Conservation (phyloP, 2,797 vertebrate genomes). For the Xerus rutilus region DNA sequence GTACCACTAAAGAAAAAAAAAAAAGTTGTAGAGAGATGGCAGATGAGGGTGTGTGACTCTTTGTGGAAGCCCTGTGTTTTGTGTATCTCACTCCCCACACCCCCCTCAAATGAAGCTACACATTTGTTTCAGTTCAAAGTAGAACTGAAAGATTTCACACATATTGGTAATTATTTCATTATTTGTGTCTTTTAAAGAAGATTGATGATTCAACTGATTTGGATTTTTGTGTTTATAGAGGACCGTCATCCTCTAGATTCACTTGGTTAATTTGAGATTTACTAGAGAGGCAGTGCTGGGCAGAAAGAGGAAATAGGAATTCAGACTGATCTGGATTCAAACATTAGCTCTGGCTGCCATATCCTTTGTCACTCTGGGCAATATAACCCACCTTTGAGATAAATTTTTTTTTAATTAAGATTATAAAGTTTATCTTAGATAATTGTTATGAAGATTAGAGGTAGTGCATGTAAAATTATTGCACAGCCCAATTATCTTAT, state of each 20-base stretch:
- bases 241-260: background rate
- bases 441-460: background rate
- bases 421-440: background rate
- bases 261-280: background rate
- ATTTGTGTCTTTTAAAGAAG: conserved; percentile 10
- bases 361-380: background rate
- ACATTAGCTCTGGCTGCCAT: background rate
- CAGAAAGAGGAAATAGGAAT: background rate
- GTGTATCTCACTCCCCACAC: background rate
- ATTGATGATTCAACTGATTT: background rate
- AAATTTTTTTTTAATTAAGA: conserved; percentile 15
- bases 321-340: background rate
- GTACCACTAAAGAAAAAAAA: background rate
- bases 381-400: background rate
- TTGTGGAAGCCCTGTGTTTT: background rate
- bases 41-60: background rate
- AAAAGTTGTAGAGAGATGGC: background rate
- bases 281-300: background rate
- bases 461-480: background rate
- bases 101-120: background rate
- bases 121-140: background rate
- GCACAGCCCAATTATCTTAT: background rate
- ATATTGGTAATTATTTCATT: background rate
- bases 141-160: background rate
- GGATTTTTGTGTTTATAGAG: background rate